phyloP scores from a whole-genome alignment of 2,797 vertebrate species.

The Iguana delicatissima region DNA sequence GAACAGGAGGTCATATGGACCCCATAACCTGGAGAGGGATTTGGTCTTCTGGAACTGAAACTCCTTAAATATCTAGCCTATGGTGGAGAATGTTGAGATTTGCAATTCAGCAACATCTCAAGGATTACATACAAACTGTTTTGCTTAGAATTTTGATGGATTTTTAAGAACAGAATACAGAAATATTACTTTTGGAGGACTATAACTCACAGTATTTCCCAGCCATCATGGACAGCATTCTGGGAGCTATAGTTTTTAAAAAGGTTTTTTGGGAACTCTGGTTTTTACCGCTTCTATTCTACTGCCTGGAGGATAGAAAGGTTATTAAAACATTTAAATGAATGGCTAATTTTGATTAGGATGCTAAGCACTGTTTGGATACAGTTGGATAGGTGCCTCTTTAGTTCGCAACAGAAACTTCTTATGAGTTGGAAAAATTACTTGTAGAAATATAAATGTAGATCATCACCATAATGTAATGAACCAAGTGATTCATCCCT shows the following conservation, averaged over 20 bases:
- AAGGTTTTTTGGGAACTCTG: background rate
- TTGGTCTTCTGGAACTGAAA: background rate
- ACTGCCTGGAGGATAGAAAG: background rate
- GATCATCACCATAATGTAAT: background rate
- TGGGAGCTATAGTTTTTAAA: background rate
- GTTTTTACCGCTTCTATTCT: background rate
- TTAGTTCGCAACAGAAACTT: background rate
- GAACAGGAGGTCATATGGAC: background rate
- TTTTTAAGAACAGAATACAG: too few relatives aligned
- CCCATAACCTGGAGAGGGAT: background rate
- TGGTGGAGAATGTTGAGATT: too few relatives aligned
- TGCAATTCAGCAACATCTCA: too few relatives aligned
- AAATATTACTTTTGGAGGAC: background rate
- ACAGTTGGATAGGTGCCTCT: background rate
- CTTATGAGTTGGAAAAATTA: background rate
- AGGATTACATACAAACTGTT: background rate
- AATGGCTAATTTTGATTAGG: background rate
- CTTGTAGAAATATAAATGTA: conserved; percentile 1
- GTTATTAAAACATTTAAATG: background rate
- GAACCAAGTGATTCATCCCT: background rate
- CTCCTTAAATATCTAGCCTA: too few relatives aligned
- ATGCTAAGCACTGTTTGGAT: background rate
- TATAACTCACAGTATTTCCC: background rate
- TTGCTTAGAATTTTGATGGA: background rate
- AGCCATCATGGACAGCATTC: too few relatives aligned